phyloP scores from a whole-genome alignment of 1,140 invertebrate species.

The Drosophila ercepeae region DNA sequence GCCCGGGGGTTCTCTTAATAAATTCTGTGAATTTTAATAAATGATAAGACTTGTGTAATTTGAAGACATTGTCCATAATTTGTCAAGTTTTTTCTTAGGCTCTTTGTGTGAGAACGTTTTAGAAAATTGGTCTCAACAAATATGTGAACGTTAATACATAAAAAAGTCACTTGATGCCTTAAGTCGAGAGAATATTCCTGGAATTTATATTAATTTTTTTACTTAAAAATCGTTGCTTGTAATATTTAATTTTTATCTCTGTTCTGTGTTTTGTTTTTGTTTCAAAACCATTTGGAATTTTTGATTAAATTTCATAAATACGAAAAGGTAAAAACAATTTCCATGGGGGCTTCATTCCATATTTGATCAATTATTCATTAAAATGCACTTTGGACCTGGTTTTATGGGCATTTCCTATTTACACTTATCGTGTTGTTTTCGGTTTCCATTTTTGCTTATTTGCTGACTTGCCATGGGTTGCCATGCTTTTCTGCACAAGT shows the following conservation, averaged over 20 bases:
- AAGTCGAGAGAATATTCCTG: slow-evolving; percentile 37
- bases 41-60: slow-evolving; percentile 74
- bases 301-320: slow-evolving; percentile 25
- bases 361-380: slow-evolving; percentile 49
- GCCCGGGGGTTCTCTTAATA: slow-evolving; percentile 54
- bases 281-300: slow-evolving; percentile 1
- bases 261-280: no score
- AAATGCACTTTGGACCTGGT: slow-evolving; percentile 41
- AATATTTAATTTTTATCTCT: not conserved
- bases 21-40: slow-evolving; percentile 74
- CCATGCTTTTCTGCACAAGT: slow-evolving; percentile 63
- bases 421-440: slow-evolving; percentile 45
- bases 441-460: slow-evolving; percentile 29
- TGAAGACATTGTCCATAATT: slow-evolving; percentile 72
- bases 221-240: not conserved
- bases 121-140: slow-evolving; percentile 33
- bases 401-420: slow-evolving; percentile 49
- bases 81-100: slow-evolving; percentile 7
- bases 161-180: slow-evolving; percentile 49
- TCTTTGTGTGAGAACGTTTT: slow-evolving; percentile 53
- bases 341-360: slow-evolving; percentile 15
- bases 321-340: slow-evolving; percentile 2
- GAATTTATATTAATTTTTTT: not conserved
- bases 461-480: slow-evolving; percentile 5
- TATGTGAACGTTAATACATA: slow-evolving; percentile 7